Evolutionary conservation across 2,888 invertebrate genomes (phyloP), one percentile per base, ranked within the genome.

Genomic region (Xiphydria camelus): DNA sequence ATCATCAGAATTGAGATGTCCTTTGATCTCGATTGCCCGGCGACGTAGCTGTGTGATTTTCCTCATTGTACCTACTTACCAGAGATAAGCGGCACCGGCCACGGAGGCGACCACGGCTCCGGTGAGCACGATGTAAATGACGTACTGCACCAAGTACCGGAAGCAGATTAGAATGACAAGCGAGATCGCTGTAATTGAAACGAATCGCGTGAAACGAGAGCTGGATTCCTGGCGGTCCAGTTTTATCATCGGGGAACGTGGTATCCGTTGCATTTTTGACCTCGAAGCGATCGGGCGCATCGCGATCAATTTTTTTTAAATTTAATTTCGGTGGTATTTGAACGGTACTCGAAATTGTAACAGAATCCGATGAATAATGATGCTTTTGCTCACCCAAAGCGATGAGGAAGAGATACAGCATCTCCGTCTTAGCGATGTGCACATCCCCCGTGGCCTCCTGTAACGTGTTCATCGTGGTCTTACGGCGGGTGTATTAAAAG

Each of bases 401-500:
- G 45, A 85, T 79, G 1, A 82, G 62, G 51, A 81, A 79, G 45
- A 86, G 74, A 58, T 82, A 82, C 22, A 83, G 57, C 45, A 86
- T 77, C 64, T 85, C 82, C 41, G 60, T 64, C 82, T 83, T 84
- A 14, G 81, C 81, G 4, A 78, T 66, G 48, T 80, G 75, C 25
- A 87, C 66, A 69, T 87, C 86, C 58, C 81, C 80, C 2, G 81
- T 76, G 3, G 81, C 80, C 70, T 84, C 82, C 81, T 84, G 68
- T 51, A 79, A 78, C 43, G 44, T 20, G 12, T 17, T 10, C 3
- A 12, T 12, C 10, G 7, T 7, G n/a, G 10, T 26, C 26, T 26
- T 26, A 26, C n/a, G n/a, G n/a, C n/a, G n/a, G n/a, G n/a, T n/a
- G n/a, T n/a, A n/a, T n/a, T n/a, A n/a, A n/a, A n/a, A n/a, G n/a